phyloP scores from a whole-genome alignment of 37 sponge, comb jelly and placozoan genomes.

The Geodia barretti region DNA sequence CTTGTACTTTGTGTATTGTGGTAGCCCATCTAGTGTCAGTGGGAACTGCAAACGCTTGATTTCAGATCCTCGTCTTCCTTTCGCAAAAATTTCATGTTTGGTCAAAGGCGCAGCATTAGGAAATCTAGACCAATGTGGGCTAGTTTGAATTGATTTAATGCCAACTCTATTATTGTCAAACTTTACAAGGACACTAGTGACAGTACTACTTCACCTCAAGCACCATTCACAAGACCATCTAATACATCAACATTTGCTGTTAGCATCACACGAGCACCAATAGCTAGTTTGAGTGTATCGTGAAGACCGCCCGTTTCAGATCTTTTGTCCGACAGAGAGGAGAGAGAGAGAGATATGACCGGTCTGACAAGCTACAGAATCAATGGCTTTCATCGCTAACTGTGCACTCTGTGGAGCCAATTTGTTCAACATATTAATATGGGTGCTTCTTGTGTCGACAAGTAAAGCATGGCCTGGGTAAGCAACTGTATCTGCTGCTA shows the following conservation, averaged over 20 bases:
- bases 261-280: conserved; percentile 46
- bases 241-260: conserved; percentile 49
- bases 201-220: conserved; percentile 1
- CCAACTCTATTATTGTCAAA: conserved; percentile 45
- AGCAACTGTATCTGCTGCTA: no score
- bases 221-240: conserved; percentile 13
- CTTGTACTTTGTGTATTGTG: conserved; percentile 6
- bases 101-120: conserved; percentile 36
- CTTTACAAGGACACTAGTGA: conserved; percentile 35
- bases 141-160: conserved; percentile 17
- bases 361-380: conserved; percentile 39
- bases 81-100: conserved; percentile 24
- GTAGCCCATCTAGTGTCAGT: conserved; percentile 25
- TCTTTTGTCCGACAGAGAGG: conserved; percentile 21
- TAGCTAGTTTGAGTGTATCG: conserved; percentile 27
- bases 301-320: conserved; percentile 42
- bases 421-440: conserved; percentile 20
- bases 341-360: background rate
- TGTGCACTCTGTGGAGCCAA: conserved; percentile 15
- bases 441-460: conserved; percentile 23
- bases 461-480: no score
- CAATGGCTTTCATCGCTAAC: conserved; percentile 20
- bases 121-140: conserved; percentile 5
- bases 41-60: conserved; percentile 44
- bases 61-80: conserved; percentile 34